Conservation (phyloP, 1,140 invertebrate species). For the Gonioctena quinquepunctata region DNA sequence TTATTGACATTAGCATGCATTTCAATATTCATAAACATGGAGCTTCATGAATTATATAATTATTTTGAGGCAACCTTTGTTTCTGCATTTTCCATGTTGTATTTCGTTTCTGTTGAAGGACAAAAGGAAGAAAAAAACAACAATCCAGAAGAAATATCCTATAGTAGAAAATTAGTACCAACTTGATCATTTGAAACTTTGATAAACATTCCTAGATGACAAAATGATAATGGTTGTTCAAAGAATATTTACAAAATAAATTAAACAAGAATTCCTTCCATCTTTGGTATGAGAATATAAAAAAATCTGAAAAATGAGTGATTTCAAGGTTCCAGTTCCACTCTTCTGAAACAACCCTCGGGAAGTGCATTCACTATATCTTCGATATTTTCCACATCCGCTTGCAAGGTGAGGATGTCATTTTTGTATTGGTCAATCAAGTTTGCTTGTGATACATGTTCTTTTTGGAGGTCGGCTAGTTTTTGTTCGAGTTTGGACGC, state of each 20-base stretch:
- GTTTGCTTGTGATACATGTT: slow-evolving; percentile 73
- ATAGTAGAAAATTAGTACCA: background rate
- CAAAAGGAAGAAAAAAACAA: no score
- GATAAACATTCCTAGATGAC: background rate
- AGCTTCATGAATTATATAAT: no score
- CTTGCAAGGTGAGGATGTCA: slow-evolving; percentile 71
- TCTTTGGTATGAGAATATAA: slow-evolving; percentile 20
- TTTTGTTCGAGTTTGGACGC: slow-evolving; percentile 75
- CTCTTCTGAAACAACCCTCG: slow-evolving; percentile 67
- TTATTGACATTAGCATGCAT: no score
- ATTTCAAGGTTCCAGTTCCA: slow-evolving; percentile 31
- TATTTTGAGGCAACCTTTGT: no score
- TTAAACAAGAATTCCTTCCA: background rate
- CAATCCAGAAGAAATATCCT: no score
- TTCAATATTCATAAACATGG: no score
- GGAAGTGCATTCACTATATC: slow-evolving; percentile 82
- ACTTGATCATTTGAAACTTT: background rate
- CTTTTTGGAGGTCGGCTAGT: slow-evolving; percentile 71
- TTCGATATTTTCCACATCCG: slow-evolving; percentile 84
- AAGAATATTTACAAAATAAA: background rate
- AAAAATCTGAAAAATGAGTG: background rate
- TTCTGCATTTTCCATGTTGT: no score
- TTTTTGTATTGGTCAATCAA: slow-evolving; percentile 81
- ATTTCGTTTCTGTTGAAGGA: no score
- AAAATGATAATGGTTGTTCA: background rate